Base-by-base conservation (phyloP, 2,113 vertebrate genomes). In the Pangasianodon hypophthalmus region DNA sequence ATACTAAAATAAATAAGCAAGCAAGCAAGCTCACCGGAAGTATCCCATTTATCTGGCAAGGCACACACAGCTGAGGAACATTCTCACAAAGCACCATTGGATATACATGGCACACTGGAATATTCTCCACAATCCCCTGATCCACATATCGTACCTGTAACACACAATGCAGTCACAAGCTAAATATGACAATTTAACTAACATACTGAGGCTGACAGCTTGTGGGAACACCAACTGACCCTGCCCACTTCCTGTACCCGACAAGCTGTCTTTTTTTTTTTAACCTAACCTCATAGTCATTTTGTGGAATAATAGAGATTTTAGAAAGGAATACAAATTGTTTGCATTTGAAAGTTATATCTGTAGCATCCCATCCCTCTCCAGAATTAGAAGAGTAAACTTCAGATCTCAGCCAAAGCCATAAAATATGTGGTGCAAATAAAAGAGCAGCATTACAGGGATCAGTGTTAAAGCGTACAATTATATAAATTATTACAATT, bases 71-170 rank as follows among this genome's bases (percentile, higher is more conserved):
- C 6, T 97, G 97, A 87, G 98, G 96, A 89, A 95, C 94, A 52
- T 94, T 93, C 1, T 95, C 95, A 94, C 96, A 97, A 13, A 97
- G 93, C 19, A 97, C 94, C 87, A 93, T 93, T 29, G 98, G 98
- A 82, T 97, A 97, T 62, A 98, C 95, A 73, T 99, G 97, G 90
- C 97, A 97, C 64, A 95, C 96, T 11, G 96, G 97, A 93, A 99
- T 97, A 93, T 94, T 97, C 94, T 99, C 98, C 75, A 95, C 94
- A 71, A 93, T 94, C 10, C 98, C 98, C 52, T 58, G 95, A 94
- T 99, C 98, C 91, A 98, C 71, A 82, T 97, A 97, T 1, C 94
- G 95, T 0, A 98, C 97, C 97, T 98, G 88, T 37, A 90, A 48
- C n/a, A 88, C 83, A 88, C 52, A 10, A 88, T 41, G 77, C 11